Evolutionary conservation across 2,888 invertebrate genomes (phyloP), one percentile per base, ranked within the genome.

Genomic region (Trachelus troglodyta): DNA sequence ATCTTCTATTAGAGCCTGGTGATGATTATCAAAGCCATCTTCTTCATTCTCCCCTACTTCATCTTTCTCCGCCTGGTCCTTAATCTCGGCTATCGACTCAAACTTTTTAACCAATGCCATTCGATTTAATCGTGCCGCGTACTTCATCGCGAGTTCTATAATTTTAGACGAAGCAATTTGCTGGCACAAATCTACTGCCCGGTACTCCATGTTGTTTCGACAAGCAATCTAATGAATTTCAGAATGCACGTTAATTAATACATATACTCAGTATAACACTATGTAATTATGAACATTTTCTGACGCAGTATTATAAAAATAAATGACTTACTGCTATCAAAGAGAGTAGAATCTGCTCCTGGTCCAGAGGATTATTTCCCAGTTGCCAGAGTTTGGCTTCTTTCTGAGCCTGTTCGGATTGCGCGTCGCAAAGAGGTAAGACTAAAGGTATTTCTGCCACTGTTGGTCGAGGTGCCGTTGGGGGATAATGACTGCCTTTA

Each of bases 111-210:
- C 96, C 73, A 98, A 92, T 86, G 96, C 95, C 85, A 95, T 94
- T 84, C 95, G 94, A 34, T 96, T 95, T 15, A 96, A 92, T 83
- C 96, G 95, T 0, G 95, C 94, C 0, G 98, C 97, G 92, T 98
- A 98, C 89, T 97, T 97, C n/a, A 97, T 95, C 1, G 97, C 98
- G 69, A 98, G 92, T 81, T 96, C 96, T 69, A 98, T 92, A 0
- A 97, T 93, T 73, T 96, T 95, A 2, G 95, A 94, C 86, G 96
- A 96, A 34, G 95, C 95, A 87, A 98, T 94, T 85, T 97, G 93
- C 87, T 96, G 95, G 91, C 97, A 96, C 31, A 98, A 92, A 91
- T 98, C 98, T 75, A 97, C 92, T 0, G 98, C 98, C 69, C 98
- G 94, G 86, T 95, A 95, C 88, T 98, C 98, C 83, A 96, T 94